phyloP scores from a whole-genome alignment of 2,797 vertebrate species.

The Pangasius mekongensis region DNA sequence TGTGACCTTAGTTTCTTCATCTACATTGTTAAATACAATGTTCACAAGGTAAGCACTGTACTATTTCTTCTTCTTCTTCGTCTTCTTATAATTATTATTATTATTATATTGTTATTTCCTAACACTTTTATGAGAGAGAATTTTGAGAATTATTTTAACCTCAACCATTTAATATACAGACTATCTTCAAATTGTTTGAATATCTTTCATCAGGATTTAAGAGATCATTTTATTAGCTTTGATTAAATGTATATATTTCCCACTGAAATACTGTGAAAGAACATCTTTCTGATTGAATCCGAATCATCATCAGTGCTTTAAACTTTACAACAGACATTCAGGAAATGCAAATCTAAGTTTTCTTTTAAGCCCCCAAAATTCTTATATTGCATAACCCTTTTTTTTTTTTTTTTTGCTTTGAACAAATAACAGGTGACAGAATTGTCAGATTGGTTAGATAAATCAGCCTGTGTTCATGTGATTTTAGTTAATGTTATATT shows the following conservation, averaged over 20 bases:
- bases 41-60: neutral
- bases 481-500: neutral
- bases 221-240: neutral
- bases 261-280: neutral
- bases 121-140: neutral
- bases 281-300: neutral
- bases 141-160: neutral
- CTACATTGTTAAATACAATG: neutral
- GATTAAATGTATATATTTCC: neutral
- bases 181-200: neutral
- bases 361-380: neutral
- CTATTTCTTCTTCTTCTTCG: fast-evolving
- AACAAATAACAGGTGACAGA: neutral
- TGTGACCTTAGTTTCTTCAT: neutral
- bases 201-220: neutral
- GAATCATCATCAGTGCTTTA: neutral
- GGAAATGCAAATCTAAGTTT: neutral
- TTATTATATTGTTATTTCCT: neutral
- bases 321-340: neutral
- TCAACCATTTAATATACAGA: neutral
- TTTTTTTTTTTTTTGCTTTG: neutral
- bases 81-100: neutral
- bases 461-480: neutral
- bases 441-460: neutral
- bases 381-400: neutral